A percentile compares a stretch with the other conserved stretches of the same genome.
Conservation (phyloP, 2,797 vertebrate species). For the Harpagifer antarcticus region DNA sequence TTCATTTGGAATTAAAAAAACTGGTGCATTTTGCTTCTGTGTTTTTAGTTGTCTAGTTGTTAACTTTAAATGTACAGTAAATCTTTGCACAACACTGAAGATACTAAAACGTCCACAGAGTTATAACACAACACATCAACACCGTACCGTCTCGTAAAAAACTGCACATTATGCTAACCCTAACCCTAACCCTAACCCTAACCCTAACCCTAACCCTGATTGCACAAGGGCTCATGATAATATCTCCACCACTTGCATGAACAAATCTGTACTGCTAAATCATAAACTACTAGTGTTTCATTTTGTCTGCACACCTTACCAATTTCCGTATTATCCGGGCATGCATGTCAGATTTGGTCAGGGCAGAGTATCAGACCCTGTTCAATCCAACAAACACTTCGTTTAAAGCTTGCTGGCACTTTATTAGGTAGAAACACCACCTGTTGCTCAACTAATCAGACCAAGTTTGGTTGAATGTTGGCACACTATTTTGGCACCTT, state of each 20-base stretch:
- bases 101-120: too few species aligned
- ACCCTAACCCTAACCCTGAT: too few species aligned
- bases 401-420: conserved; percentile 11
- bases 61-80: too few species aligned
- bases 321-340: neutral
- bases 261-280: neutral
- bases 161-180: too few species aligned
- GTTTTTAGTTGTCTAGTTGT: too few species aligned
- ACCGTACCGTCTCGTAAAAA: too few species aligned
- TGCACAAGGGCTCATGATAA: neutral
- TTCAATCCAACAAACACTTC: conserved; percentile 10
- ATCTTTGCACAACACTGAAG: too few species aligned
- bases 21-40: too few species aligned
- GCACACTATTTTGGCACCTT: neutral
- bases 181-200: too few species aligned
- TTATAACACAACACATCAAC: too few species aligned
- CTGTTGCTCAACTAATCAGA: neutral
- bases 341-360: neutral
- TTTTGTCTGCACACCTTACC: neutral
- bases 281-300: neutral
- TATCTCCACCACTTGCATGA: neutral
- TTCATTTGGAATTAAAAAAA: neutral
- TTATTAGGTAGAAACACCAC: neutral
- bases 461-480: conserved; percentile 3
- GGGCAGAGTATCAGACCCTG: neutral